Base-by-base conservation (phyloP, 2,113 vertebrate genomes). In the Hoplias malabaricus region DNA sequence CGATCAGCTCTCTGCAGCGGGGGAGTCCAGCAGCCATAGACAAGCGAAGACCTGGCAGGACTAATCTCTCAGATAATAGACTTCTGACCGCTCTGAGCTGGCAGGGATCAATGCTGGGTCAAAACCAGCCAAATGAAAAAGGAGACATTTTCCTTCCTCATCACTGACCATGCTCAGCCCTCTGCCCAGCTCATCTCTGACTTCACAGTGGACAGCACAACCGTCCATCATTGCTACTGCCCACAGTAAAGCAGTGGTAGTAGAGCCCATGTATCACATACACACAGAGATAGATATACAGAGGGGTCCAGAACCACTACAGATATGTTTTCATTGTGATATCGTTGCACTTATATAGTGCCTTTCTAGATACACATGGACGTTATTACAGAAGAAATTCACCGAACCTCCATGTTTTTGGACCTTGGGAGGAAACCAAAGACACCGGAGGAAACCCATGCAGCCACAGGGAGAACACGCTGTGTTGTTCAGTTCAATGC, bases 1-100 rank as follows among this genome's bases (percentile, higher is more conserved):
- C 86, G 82, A 87, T 89, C 86, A 87, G 66, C 53, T 65, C 73
- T 77, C 21, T 79, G 85, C 43, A 59, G 46, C 69, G 48, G 42
- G 83, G 48, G 34, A 19, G 83, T 86, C 53, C 80, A 80, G 76
- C 50, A 71, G 71, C 72, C 19, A 57, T 71, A 74, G 78, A 82
- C 81, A 86, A 85, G 89, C 78, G 76, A 84, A 83, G 83, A 82
- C 82, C 84, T 88, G 86, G 78, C 73, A 80, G 38, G 84, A 80
- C 86, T 89, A 90, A 90, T 91, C 84, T 88, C 61, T 57, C 68
- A 83, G 84, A 89, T 90, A 91, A 90, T 89, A 80, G 86, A 88
- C 86, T 88, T 70, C 81, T 73, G 62, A 82, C 86, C 75, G 29
- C 42, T 84, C 65, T 79, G 80, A 19, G 33, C 73, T 31, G 63